phyloP scores from a whole-genome alignment of 2,888 invertebrate genomes.

The Spodoptera picta region DNA sequence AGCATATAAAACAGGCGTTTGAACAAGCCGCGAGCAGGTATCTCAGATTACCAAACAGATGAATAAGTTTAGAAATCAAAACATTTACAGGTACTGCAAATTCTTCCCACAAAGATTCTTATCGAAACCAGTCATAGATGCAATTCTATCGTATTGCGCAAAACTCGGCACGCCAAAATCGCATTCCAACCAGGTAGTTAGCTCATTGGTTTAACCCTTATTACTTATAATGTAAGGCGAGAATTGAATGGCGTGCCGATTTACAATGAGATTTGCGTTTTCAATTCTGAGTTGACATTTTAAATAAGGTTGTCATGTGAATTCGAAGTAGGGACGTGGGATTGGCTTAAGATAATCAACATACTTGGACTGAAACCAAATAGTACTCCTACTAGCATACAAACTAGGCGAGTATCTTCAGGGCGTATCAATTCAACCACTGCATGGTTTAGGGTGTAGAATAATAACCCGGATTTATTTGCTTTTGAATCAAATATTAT shows the following conservation, averaged over 20 bases:
- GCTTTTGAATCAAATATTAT: constrained; percentile 2
- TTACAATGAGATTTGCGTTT: constrained; percentile 47
- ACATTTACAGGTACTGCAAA: constrained; percentile 51
- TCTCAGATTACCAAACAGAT: constrained; percentile 28
- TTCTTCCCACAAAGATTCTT: constrained; percentile 67
- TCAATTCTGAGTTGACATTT: constrained; percentile 50
- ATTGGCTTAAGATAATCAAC: constrained; percentile 12
- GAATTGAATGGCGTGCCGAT: constrained; percentile 48
- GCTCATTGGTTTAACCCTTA: constrained; percentile 47
- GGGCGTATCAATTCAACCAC: not conserved
- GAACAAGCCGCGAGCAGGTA: constrained; percentile 17
- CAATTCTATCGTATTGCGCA: constrained; percentile 69
- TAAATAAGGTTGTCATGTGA: constrained; percentile 43
- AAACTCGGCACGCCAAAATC: constrained; percentile 67
- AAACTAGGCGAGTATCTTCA: not conserved
- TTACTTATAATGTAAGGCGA: constrained; percentile 42
- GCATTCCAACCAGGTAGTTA: constrained; percentile 63
- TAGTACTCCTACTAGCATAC: no score
- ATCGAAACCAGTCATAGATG: constrained; percentile 68
- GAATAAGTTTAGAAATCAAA: constrained; percentile 39
- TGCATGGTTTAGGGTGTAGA: not conserved
- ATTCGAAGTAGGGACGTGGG: constrained; percentile 40
- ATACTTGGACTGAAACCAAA: no score
- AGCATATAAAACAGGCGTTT: constrained; percentile 13
- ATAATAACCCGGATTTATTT: constrained; percentile 2